These are phyloP conservation scores for Dallia pectoralis DNA, from an alignment of 2,797 vertebrate genomes.

Conservation along the genomic window DNA sequence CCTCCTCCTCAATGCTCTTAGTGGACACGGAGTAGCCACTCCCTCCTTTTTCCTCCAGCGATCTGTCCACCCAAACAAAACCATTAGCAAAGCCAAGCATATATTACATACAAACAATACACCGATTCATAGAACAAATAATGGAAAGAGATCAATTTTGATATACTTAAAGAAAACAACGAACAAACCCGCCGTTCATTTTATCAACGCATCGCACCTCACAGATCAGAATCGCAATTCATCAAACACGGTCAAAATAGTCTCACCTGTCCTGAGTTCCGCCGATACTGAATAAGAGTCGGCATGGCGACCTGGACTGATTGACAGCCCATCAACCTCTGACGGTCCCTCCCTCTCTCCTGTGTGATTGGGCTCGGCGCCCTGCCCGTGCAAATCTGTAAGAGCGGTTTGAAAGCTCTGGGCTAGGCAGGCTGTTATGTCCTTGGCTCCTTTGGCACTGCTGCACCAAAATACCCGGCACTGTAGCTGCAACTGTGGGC, in stretches of 20 bases:
- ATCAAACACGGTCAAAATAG: neutral
- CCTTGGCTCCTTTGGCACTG: constrained; percentile 32
- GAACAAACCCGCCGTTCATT: neutral
- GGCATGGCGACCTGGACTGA: neutral
- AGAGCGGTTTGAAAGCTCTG: constrained; percentile 46
- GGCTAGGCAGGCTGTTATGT: constrained; percentile 45
- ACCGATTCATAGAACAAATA: neutral
- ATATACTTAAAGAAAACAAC: neutral
- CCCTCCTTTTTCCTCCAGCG: constrained; percentile 23
- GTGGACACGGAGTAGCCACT: constrained; percentile 11
- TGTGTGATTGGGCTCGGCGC: neutral
- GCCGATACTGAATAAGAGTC: constrained; percentile 17
- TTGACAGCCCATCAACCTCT: neutral
- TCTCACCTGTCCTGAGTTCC: constrained; percentile 36
- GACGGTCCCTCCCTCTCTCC: constrained; percentile 8
- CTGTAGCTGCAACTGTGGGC: constrained; percentile 46
- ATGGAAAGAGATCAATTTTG: neutral
- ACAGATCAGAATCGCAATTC: neutral
- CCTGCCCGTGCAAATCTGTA: constrained; percentile 40
- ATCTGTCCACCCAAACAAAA: constrained; percentile 19
- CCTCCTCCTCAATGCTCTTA: constrained; percentile 30
- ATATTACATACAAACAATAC: neutral
- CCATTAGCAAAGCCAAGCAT: neutral
- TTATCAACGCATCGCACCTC: neutral
- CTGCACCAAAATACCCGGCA: constrained; percentile 51